A percentile compares a stretch with the other conserved stretches of the same genome.
phyloP scores from a whole-genome alignment of 1,140 invertebrate species.

The Mylabris phalerata region DNA sequence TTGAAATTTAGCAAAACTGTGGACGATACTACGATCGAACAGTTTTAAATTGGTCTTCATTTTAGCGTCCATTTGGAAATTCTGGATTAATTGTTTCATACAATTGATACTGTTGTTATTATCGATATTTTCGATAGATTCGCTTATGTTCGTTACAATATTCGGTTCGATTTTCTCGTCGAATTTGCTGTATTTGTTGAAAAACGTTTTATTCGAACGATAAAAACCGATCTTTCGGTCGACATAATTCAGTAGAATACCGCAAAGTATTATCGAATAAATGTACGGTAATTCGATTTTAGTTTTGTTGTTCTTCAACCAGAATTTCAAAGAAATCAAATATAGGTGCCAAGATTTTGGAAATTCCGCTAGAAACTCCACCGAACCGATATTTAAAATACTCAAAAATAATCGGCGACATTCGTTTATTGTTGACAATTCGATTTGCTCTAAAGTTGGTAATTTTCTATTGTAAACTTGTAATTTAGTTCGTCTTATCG shows the following conservation, averaged over 20 bases:
- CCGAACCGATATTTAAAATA: constrained; percentile 43
- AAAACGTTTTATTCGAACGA: constrained; percentile 39
- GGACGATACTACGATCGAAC: constrained; percentile 54
- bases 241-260: constrained; percentile 54
- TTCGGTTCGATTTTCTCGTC: constrained; percentile 24
- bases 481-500: constrained; percentile 31
- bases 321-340: constrained; percentile 58
- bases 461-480: constrained; percentile 37
- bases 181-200: constrained; percentile 10
- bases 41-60: constrained; percentile 52
- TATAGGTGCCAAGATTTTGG: constrained; percentile 57
- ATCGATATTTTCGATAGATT: constrained; percentile 44
- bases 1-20: constrained; percentile 68
- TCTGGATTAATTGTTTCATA: constrained; percentile 51
- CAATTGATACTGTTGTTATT: constrained; percentile 48
- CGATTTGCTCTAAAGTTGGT: constrained; percentile 41
- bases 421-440: constrained; percentile 36
- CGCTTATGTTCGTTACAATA: constrained; percentile 30
- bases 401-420: constrained; percentile 27
- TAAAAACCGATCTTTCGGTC: constrained; percentile 52
- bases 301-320: constrained; percentile 49
- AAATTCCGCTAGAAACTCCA: constrained; percentile 44
- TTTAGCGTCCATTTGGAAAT: constrained; percentile 57
- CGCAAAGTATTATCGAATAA: constrained; percentile 53
- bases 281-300: constrained; percentile 47